Percentiles rank a stretch among this genome's conserved stretches.
These are phyloP conservation scores for Eristalinus sepulchralis DNA, from an alignment of 2,888 invertebrate genomes.

Conservation along the genomic window DNA sequence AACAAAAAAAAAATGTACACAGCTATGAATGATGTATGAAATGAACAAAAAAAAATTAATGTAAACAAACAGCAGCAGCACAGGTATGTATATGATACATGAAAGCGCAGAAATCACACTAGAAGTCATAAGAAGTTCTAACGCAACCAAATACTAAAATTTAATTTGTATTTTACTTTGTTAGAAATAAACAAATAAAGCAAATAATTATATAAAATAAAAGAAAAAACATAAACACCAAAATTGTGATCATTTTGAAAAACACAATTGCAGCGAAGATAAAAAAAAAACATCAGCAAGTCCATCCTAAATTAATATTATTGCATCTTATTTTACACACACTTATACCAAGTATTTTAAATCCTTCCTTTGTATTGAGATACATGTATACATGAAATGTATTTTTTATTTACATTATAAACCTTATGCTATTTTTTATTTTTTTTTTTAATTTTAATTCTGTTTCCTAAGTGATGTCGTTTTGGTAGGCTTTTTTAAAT, in stretches of 20 bases:
- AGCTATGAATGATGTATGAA: background rate
- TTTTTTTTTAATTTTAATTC: background rate
- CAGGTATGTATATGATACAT: constrained; percentile 15
- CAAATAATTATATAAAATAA: background rate
- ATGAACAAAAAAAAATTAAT: background rate
- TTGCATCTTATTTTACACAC: constrained; percentile 32
- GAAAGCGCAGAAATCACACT: constrained; percentile 49
- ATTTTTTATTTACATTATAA: constrained; percentile 22
- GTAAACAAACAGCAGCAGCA: constrained; percentile 36
- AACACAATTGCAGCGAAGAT: constrained; percentile 13
- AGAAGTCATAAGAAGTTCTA: constrained; percentile 40
- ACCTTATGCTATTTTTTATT: background rate
- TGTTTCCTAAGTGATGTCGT: constrained; percentile 21
- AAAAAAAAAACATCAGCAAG: constrained; percentile 28
- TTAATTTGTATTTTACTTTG: constrained; percentile 55
- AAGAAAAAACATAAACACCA: constrained; percentile 3
- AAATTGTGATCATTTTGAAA: constrained; percentile 61
- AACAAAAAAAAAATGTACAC: background rate
- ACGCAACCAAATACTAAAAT: constrained; percentile 53
- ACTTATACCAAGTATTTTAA: constrained; percentile 43
- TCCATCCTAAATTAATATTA: constrained; percentile 61
- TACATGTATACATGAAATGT: constrained; percentile 64
- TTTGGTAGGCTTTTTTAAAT: background rate
- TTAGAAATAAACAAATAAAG: background rate
- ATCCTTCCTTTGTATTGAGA: constrained; percentile 21